Base-by-base conservation (phyloP, 2,113 vertebrate genomes). In the Monopterus albus region DNA sequence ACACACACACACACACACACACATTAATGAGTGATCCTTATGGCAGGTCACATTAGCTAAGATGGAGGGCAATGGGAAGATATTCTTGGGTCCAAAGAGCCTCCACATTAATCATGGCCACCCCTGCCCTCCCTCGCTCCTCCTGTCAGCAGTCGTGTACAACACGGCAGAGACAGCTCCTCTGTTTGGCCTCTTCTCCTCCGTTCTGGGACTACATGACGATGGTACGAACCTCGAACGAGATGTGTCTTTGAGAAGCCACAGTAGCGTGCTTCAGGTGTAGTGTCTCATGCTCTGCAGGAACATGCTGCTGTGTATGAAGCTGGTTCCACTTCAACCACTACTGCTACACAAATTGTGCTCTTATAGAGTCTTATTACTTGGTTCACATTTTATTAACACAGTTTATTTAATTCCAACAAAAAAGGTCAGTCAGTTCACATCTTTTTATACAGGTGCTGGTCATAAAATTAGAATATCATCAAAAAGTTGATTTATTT, bases 41-140 rank as follows among this genome's bases (percentile, higher is more conserved):
- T 91, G 88, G 88, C 89, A 90, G 85, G 86, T 87, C 80, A 84
- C 84, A 87, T 91, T 91, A 90, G 82, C 83, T 56, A 87, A 88
- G 90, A 91, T 84, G 81, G 84, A 88, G 81, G 84, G 80, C 83
- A 74, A 63, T 56, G 78, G 81, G 61, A 69, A 84, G 90, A 90
- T 91, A 90, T 91, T 91, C 86, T 91, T 88, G 84, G 90, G 81
- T 82, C 76, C 63, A 81, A 82, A 68, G 10, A 65, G 82, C 66
- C 72, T 80, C 75, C 80, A 76, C 83, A 91, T 91, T 89, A 87
- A 92, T 92, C 88, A 92, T 28, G 71, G 40, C 81, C 53, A 73
- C 70, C 82, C 74, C 67, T 76, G 42, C 69, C 50, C 83, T 73
- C 83, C 47, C 67, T 84, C 79, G 46, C 66, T 78, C 66, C 63